phyloP scores from a whole-genome alignment of 2,113 vertebrate genomes.

The Nansenia antarctica region DNA sequence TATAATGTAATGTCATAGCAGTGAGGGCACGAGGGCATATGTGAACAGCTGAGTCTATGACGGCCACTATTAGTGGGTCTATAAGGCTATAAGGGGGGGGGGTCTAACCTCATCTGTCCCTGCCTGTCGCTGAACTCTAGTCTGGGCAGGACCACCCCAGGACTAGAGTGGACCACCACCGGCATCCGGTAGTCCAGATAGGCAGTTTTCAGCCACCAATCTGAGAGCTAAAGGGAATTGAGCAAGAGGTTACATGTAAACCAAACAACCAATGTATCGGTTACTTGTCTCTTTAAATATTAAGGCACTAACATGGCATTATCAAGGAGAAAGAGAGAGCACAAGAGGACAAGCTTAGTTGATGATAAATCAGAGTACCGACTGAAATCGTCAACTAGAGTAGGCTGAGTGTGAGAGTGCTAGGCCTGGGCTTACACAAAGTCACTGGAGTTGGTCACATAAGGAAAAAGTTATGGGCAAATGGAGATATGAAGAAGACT shows the following conservation, averaged over 20 bases:
- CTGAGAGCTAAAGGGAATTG: conserved; percentile 86
- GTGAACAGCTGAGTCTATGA: neutral
- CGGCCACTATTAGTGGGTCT: neutral
- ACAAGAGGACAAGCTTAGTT: no score
- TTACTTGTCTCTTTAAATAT: no score
- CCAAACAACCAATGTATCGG: no score
- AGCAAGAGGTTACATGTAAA: no score
- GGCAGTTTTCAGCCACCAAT: conserved; percentile 95
- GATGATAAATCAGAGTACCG: no score
- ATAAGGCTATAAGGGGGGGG: neutral
- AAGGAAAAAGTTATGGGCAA: neutral
- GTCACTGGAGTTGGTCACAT: no score
- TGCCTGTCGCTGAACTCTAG: conserved; percentile 88
- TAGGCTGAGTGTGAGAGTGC: no score
- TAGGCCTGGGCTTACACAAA: no score
- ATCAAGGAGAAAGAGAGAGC: neutral
- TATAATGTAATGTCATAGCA: neutral
- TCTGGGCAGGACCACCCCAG: conserved; percentile 86
- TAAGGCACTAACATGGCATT: no score
- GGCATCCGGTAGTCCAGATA: conserved; percentile 92
- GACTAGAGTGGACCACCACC: conserved; percentile 91
- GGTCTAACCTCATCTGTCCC: conserved; percentile 90
- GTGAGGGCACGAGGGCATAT: neutral
- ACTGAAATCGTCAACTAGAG: no score
- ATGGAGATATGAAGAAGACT: neutral